phyloP scores from a whole-genome alignment of 2,888 invertebrate genomes.

The Blastobasis adustella region DNA sequence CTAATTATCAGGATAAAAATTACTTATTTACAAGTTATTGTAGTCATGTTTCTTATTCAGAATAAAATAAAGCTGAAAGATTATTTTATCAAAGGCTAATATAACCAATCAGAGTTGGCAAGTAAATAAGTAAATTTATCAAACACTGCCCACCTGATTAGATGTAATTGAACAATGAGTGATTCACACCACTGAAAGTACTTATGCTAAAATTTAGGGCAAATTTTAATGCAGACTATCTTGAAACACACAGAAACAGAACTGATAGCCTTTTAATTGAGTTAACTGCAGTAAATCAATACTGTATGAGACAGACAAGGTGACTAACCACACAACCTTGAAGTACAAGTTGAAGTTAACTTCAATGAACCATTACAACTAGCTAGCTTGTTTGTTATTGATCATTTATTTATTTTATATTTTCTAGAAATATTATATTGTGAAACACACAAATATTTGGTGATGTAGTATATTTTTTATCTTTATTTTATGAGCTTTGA shows the following conservation, averaged over 20 bases:
- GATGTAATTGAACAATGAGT: conserved; percentile 21
- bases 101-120: conserved; percentile 25
- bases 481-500: too few relatives aligned
- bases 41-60: too few relatives aligned
- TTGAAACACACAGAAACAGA: background rate
- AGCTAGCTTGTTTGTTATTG: too few relatives aligned
- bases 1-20: too few relatives aligned
- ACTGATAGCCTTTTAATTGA: conserved; percentile 19
- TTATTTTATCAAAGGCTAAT: too few relatives aligned
- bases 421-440: too few relatives aligned
- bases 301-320: conserved; percentile 11
- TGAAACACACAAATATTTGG: too few relatives aligned
- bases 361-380: conserved; percentile 25
- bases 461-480: too few relatives aligned
- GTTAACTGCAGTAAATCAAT: conserved; percentile 29
- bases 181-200: conserved; percentile 1
- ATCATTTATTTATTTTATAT: too few relatives aligned
- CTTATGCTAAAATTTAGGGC: background rate
- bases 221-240: background rate
- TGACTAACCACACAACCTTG: conserved; percentile 21
- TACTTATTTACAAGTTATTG: too few relatives aligned
- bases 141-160: conserved; percentile 14
- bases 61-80: too few relatives aligned
- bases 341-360: conserved; percentile 8
- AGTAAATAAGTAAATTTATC: conserved; percentile 22